Evolutionary conservation across 1,140 invertebrate species (phyloP).

Genomic region (Pogonomyrmex barbatus): DNA sequence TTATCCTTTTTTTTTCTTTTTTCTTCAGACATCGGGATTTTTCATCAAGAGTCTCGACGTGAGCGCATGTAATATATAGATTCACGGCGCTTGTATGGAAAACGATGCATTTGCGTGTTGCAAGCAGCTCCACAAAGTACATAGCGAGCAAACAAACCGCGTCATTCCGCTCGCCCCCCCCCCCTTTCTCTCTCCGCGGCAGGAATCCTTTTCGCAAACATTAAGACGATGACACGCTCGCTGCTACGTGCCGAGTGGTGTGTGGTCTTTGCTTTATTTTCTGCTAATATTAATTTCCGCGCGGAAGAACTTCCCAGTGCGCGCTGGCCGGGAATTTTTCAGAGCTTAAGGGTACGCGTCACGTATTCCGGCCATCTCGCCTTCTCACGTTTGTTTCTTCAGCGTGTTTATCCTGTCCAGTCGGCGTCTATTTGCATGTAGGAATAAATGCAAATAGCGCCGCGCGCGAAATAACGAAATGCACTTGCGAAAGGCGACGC

Average conservation of each 20-base stretch:
- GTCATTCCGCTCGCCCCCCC: slow-evolving; percentile 8
- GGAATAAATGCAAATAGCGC: slow-evolving; percentile 61
- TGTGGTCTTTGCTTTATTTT: slow-evolving; percentile 58
- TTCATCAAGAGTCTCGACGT: background rate
- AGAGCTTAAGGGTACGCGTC: slow-evolving; percentile 48
- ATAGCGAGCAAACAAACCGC: slow-evolving; percentile 55
- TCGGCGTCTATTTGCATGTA: slow-evolving; percentile 59
- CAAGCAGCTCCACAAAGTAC: slow-evolving; percentile 42
- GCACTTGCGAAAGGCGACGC: slow-evolving; percentile 52
- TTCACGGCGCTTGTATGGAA: slow-evolving; percentile 6
- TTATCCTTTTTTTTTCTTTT: background rate
- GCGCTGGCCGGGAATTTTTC: slow-evolving; percentile 52
- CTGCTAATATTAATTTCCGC: slow-evolving; percentile 62
- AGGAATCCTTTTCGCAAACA: slow-evolving; percentile 62
- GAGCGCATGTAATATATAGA: background rate
- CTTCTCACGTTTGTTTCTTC: slow-evolving; percentile 56
- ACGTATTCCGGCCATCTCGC: slow-evolving; percentile 49
- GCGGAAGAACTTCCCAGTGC: slow-evolving; percentile 53
- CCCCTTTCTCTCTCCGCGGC: slow-evolving; percentile 4
- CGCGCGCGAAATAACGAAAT: slow-evolving; percentile 61
- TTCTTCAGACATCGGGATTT: background rate
- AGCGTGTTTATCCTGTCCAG: slow-evolving; percentile 56
- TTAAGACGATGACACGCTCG: slow-evolving; percentile 62
- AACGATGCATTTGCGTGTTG: slow-evolving; percentile 43
- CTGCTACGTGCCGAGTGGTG: slow-evolving; percentile 41